Evolutionary conservation across 2,888 invertebrate species (phyloP), one percentile per base, ranked within the genome.

Genomic region (Drosophila borealis): DNA sequence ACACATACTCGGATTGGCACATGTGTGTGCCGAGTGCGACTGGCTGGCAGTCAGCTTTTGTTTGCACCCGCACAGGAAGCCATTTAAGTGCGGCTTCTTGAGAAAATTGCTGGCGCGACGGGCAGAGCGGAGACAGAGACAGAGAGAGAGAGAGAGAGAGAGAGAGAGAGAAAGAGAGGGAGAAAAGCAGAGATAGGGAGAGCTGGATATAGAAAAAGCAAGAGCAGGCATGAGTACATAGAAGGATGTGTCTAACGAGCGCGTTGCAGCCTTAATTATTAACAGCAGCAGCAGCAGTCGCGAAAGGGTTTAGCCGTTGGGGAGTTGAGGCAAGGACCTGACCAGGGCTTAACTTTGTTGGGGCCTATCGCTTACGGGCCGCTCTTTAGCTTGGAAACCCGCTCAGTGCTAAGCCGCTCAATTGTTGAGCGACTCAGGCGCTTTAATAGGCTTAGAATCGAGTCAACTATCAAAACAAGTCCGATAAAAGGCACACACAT

Each of bases 41-140:
- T 55, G 42, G 46, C 54, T 54, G 69, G 59, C 42, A 46, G 69
- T 64, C 69, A 65, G 79, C 81, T 78, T 86, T 85, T 80, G 86
- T 84, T 89, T 78, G 84, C 84, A 61, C 85, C 85, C 83, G 78
- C 85, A 78, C 75, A 89, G 90, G 89, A 90, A 90, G 91, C 90
- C 91, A 89, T 89, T 90, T 89, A 90, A 91, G 90, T 90, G 90
- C 86, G 85, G 88, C 89, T 90, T 86, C 90, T 91, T 88, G 88
- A 89, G 86, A 89, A 91, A 90, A 89, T 88, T 77, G 86, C 88
- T 80, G 90, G 80, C 78, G 78, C 87, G 68, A 65, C 68, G 45
- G 44, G 70, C 79, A 70, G 60, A 69, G 70, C 37, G 34, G 13
- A 17, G 42, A 11, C 33, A 51, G 14, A 25, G 13, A 37, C 10